Conservation (phyloP, 1,140 invertebrate species). For the Zaprionus inermis region DNA sequence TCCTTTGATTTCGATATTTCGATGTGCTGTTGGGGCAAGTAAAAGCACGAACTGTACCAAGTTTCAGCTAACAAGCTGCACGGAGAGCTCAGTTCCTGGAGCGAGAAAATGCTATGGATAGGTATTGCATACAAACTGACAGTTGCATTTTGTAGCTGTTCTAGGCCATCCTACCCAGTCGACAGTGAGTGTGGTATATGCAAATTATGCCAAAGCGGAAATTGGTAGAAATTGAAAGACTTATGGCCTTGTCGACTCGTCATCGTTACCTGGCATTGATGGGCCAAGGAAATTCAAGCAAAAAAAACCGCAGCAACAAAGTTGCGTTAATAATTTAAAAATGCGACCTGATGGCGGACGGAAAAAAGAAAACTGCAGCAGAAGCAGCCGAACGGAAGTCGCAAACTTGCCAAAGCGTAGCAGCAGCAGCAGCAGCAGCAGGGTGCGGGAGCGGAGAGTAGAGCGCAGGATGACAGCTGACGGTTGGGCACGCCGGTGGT, state of each 20-base stretch:
- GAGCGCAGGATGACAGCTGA: background rate
- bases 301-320: slow-evolving; percentile 15
- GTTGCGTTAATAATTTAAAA: slow-evolving; percentile 46
- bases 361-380: slow-evolving; percentile 31
- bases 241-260: background rate
- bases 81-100: background rate
- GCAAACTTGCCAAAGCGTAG: slow-evolving; percentile 5
- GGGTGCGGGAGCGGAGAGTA: background rate
- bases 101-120: background rate
- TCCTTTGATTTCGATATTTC: too few relatives aligned
- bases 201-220: slow-evolving; percentile 43
- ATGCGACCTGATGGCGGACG: slow-evolving; percentile 24
- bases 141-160: background rate
- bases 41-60: background rate
- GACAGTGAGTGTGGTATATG: background rate
- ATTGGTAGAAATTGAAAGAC: slow-evolving; percentile 55
- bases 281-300: slow-evolving; percentile 13
- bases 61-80: background rate
- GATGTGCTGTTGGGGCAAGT: too few relatives aligned
- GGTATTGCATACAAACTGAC: background rate
- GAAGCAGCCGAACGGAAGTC: slow-evolving; percentile 9
- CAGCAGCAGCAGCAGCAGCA: too few relatives aligned
- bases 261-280: slow-evolving; percentile 30
- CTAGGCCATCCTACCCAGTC: background rate
- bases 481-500: slow-evolving; percentile 8